A percentile compares a stretch with the other conserved stretches of the same genome.
Conservation (phyloP, 2,888 invertebrate species). For the Cloeon dipterum region DNA sequence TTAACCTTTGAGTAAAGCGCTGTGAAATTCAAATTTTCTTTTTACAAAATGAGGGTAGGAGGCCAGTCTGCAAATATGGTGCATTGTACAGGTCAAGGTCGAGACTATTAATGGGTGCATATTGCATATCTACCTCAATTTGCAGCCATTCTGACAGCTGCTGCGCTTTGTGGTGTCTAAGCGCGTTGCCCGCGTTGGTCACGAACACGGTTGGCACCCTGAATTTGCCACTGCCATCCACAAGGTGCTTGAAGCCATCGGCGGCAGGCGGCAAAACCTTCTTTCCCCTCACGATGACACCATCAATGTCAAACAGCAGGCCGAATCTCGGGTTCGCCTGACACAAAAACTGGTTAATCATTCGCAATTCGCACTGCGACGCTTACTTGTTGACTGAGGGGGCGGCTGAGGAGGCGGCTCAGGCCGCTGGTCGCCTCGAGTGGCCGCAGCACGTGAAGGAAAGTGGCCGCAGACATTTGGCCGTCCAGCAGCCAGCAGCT, state of each 20-base stretch:
- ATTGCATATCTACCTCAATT: slow-evolving; percentile 24
- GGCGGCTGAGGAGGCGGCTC: no score
- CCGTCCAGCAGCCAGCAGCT: no score
- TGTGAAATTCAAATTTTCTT: no score
- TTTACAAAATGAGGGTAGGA: no score
- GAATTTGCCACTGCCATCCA: slow-evolving; percentile 27
- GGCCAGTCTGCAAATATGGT: no score
- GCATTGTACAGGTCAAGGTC: no score
- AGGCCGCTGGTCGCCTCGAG: no score
- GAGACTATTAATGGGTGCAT: no score
- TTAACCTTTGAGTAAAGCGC: no score
- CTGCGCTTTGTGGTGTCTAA: slow-evolving; percentile 29
- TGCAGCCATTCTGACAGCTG: slow-evolving; percentile 32
- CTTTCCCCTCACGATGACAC: slow-evolving; percentile 35
- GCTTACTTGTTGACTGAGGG: no score
- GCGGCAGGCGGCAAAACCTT: slow-evolving; percentile 30
- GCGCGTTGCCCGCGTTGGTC: slow-evolving; percentile 37
- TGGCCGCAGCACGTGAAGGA: no score
- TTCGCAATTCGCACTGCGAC: not conserved
- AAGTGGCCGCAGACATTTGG: no score
- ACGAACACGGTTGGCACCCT: slow-evolving; percentile 35
- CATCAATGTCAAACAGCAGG: slow-evolving; percentile 42
- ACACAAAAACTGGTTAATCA: slow-evolving; percentile 5
- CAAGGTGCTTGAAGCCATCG: slow-evolving; percentile 28
- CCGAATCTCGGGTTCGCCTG: slow-evolving; percentile 23